phyloP scores from a whole-genome alignment of 2,113 vertebrate species.

The Macroglossus sobrinus region DNA sequence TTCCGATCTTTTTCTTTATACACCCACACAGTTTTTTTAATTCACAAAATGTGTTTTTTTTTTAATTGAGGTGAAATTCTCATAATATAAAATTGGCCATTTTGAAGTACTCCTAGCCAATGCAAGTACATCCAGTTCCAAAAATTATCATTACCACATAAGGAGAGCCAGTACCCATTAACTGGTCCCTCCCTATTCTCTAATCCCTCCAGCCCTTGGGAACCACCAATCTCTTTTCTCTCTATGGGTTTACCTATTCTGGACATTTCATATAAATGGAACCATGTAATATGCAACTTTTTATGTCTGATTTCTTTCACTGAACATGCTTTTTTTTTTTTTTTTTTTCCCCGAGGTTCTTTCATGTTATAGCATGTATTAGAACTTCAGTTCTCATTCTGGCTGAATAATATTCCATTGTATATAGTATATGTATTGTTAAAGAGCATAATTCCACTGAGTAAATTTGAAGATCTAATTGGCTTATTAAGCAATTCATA shows the following conservation, averaged over 20 bases:
- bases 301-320: not conserved
- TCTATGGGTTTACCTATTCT: not conserved
- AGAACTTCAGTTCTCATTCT: not conserved
- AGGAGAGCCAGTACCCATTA: not conserved
- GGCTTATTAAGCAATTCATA: no score
- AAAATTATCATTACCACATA: not conserved
- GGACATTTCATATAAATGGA: not conserved
- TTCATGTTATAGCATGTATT: no score
- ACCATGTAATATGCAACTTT: not conserved
- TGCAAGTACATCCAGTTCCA: not conserved
- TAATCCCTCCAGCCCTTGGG: no score
- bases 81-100: not conserved
- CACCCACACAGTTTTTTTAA: not conserved
- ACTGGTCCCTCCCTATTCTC: not conserved
- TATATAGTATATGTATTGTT: not conserved
- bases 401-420: not conserved
- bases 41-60: not conserved
- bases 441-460: no score
- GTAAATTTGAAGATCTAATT: no score
- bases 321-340: not conserved
- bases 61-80: not conserved
- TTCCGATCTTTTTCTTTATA: not conserved
- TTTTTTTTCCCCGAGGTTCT: not conserved
- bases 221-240: not conserved
- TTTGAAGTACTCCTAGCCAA: not conserved